A percentile compares a stretch with the other conserved stretches of the same genome.
These are phyloP conservation scores for Clupea harengus DNA, from an alignment of 2,113 vertebrate species.

Conservation along the genomic window DNA sequence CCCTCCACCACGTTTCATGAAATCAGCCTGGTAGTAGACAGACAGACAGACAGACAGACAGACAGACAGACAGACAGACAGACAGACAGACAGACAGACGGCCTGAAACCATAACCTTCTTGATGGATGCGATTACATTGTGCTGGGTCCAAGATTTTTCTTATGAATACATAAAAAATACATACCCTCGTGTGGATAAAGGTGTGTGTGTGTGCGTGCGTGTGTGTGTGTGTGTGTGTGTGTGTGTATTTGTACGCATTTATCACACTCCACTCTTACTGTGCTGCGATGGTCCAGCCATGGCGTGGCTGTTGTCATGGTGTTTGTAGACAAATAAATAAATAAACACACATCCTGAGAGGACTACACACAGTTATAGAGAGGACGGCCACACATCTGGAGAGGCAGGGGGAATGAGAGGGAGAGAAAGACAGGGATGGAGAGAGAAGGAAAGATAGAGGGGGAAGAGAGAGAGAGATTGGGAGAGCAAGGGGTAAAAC, in stretches of 20 bases:
- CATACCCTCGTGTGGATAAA: too few relatives aligned
- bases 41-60: too few relatives aligned
- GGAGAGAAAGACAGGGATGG: not conserved
- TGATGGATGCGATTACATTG: too few relatives aligned
- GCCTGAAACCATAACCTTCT: too few relatives aligned
- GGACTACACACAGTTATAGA: not conserved
- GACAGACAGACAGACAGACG: too few relatives aligned
- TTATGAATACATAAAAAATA: too few relatives aligned
- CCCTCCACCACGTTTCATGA: too few relatives aligned
- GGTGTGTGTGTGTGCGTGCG: too few relatives aligned
- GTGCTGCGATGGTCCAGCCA: slow-evolving; percentile 20
- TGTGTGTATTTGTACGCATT: not conserved
- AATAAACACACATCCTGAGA: not conserved
- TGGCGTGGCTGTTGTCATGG: not conserved
- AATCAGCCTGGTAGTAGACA: too few relatives aligned
- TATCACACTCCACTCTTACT: not conserved
- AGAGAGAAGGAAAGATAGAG: not conserved
- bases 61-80: too few relatives aligned
- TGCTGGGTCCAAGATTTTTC: too few relatives aligned
- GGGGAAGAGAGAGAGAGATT: not conserved
- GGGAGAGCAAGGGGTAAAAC: not conserved
- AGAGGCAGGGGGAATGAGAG: not conserved
- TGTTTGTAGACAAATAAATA: slow-evolving; percentile 29
- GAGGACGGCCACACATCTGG: not conserved
- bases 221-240: too few relatives aligned